These are phyloP conservation scores for Melinaea marsaeus DNA, from an alignment of 2,888 invertebrate genomes.

Conservation along the genomic window DNA sequence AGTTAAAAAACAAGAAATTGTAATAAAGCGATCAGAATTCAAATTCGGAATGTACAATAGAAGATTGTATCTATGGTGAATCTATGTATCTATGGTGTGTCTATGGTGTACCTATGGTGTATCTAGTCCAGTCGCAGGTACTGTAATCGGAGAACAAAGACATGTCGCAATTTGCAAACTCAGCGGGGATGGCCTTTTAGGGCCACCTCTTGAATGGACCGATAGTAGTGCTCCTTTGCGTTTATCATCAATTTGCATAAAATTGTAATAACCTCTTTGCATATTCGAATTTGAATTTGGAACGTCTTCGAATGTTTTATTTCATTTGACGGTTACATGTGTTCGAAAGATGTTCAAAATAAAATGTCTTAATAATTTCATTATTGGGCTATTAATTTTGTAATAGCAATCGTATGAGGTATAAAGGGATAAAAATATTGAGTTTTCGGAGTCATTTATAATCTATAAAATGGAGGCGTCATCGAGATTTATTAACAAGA, in stretches of 20 bases:
- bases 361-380: not conserved
- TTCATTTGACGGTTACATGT: not conserved
- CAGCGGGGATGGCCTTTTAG: slow-evolving; percentile 60
- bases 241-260: slow-evolving; percentile 6
- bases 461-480: slow-evolving; percentile 23
- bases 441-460: slow-evolving; percentile 21
- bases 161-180: slow-evolving; percentile 73
- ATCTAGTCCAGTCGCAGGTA: slow-evolving; percentile 13
- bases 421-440: slow-evolving; percentile 19
- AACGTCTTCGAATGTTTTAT: too few species aligned
- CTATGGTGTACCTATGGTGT: slow-evolving; percentile 12
- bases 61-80: slow-evolving; percentile 1
- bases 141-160: slow-evolving; percentile 62
- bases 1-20: slow-evolving; percentile 16
- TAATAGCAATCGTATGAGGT: not conserved
- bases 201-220: slow-evolving; percentile 31
- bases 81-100: slow-evolving; percentile 26
- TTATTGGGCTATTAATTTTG: not conserved
- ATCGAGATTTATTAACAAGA: slow-evolving; percentile 29
- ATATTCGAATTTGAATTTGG: not conserved
- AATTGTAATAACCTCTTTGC: not conserved
- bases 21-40: slow-evolving; percentile 13
- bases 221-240: not conserved
- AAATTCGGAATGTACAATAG: slow-evolving; percentile 4
- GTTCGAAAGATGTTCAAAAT: too few species aligned